Evolutionary conservation across 2,113 vertebrate genomes (phyloP).

Genomic region (Lanius ludovicianus): DNA sequence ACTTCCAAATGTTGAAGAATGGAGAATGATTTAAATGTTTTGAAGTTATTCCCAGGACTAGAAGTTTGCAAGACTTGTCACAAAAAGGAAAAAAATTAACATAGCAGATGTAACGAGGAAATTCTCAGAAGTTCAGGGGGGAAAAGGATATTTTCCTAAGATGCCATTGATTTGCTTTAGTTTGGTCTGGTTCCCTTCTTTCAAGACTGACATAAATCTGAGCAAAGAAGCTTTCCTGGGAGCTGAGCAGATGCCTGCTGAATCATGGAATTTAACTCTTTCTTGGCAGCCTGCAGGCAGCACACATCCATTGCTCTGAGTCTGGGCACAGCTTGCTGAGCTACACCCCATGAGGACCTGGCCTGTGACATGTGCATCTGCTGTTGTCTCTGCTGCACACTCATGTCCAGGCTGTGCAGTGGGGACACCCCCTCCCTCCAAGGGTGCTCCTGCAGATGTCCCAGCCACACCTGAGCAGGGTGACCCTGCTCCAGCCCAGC

Average conservation of each 20-base stretch:
- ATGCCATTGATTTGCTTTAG: neutral
- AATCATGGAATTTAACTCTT: conserved; percentile 43
- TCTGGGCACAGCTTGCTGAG: neutral
- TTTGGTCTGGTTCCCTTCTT: conserved; percentile 9
- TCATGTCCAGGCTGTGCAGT: accelerated
- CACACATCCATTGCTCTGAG: neutral
- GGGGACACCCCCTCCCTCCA: neutral
- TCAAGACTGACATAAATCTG: conserved; percentile 10
- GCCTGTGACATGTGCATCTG: neutral
- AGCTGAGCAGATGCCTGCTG: neutral
- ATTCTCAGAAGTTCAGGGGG: neutral
- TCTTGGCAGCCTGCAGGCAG: neutral
- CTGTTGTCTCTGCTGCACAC: neutral
- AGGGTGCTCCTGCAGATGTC: neutral
- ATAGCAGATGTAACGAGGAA: neutral
- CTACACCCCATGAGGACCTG: neutral
- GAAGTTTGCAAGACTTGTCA: neutral
- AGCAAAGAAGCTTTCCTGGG: conserved; percentile 20
- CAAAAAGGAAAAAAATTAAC: neutral
- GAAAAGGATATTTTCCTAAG: neutral
- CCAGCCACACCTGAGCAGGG: neutral
- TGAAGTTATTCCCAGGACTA: conserved; percentile 19
- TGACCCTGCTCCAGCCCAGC: neutral
- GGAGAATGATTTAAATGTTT: conserved; percentile 12
- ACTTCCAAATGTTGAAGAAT: neutral